These are phyloP conservation scores for Leptopterna dolabrata DNA, from an alignment of 2,888 invertebrate genomes.

Conservation along the genomic window DNA sequence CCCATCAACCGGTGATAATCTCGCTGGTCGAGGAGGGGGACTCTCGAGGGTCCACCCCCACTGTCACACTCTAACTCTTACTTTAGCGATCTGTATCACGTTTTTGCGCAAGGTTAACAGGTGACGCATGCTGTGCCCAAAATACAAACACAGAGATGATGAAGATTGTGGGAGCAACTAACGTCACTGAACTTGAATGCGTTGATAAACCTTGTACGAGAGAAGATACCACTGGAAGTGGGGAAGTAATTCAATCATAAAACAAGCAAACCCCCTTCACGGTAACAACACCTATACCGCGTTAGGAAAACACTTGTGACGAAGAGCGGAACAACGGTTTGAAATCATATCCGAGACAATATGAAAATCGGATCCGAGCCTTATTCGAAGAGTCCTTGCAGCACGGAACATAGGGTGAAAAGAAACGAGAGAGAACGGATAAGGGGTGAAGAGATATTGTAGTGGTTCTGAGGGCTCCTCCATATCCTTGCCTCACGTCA, in stretches of 20 bases:
- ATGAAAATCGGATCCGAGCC: slow-evolving; percentile 23
- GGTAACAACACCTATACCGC: not conserved
- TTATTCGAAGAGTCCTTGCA: not conserved
- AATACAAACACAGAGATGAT: too few species aligned
- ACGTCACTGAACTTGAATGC: too few species aligned
- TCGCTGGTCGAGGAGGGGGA: too few species aligned
- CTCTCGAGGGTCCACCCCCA: too few species aligned
- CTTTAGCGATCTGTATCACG: too few species aligned
- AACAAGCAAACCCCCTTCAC: not conserved
- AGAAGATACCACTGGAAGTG: too few species aligned
- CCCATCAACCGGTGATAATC: too few species aligned
- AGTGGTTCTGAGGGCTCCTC: not conserved
- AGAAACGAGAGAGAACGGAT: not conserved
- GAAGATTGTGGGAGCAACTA: too few species aligned
- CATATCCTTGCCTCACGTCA: not conserved
- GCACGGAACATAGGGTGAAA: not conserved
- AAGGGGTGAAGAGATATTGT: not conserved
- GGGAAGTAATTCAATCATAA: not conserved
- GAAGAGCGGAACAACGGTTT: not conserved
- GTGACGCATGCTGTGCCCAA: too few species aligned
- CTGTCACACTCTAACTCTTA: too few species aligned
- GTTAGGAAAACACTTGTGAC: slow-evolving; percentile 8
- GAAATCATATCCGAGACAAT: not conserved
- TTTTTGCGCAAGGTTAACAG: too few species aligned
- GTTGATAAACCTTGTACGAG: too few species aligned